Base-by-base conservation (phyloP, 30 jellyfish, hydroid and myxozoan genomes). In the Catostylus mosaicus region DNA sequence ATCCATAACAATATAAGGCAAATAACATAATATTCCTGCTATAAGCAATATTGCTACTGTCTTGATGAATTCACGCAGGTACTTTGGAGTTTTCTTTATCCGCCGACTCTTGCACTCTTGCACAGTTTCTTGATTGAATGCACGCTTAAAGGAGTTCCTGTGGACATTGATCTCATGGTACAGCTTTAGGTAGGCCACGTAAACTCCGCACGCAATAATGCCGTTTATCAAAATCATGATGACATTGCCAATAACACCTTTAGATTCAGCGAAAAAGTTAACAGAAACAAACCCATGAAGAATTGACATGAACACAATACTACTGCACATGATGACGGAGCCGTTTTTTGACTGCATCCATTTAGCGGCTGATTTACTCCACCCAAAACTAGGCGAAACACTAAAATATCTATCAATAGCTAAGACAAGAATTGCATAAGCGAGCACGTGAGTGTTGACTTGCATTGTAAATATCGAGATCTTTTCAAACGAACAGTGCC, bases 271-370 rank as follows among this genome's bases (percentile, higher is more conserved):
- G 40, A 82, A 82, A 54, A 67, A 69, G 73, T 82, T 51, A 32
- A 66, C 75, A 0, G 92, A 50, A 14, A 82, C 92, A 5, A 69
- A 45, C 24, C 86, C 92, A 40, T 82, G 92, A 14, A 82, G 57
- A 1, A 70, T 20, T 1, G 92, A 82, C 73, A 82, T 19, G 27
- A 69, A 18, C 32, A 59, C 0, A 5, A 57, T 29, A 18, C 52
- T 10, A 2, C 33, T 1, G 14, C 26, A 30, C n/a, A 59, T 43
- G 34, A 67, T n/a, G 27, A 30, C 54, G 11, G 80, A 68, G 27
- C 84, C 85, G 14, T 19, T 27, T 45, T 30, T 52, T 5, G 92
- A 68, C 40, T 36, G 73, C 31, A 69, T 69, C 80, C 38, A 35
- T 48, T 37, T 48, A 7, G 85, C 54, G 16, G 45, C 24, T 8